These are phyloP conservation scores for Micronycteris hirsuta DNA, from an alignment of 2,113 vertebrate genomes.

Conservation along the genomic window DNA sequence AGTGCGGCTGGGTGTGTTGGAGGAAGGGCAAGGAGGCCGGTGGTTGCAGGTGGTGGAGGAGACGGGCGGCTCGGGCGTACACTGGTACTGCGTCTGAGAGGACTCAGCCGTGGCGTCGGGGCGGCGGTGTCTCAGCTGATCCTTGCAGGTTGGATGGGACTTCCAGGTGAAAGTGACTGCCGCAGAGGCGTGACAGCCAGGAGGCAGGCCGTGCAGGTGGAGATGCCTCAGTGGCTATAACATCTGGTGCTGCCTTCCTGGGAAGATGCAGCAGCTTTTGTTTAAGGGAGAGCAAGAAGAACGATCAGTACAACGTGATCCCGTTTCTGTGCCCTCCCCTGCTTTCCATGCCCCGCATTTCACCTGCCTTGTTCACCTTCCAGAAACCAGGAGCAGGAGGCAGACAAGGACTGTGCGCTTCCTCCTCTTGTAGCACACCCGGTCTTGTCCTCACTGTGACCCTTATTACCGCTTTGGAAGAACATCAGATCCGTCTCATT, in stretches of 20 bases:
- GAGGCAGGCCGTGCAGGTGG: not conserved
- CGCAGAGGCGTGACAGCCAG: not conserved
- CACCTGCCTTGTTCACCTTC: not conserved
- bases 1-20: not conserved
- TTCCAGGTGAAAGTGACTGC: not conserved
- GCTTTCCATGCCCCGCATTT: rapidly evolving
- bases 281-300: not conserved
- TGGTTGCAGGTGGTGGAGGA: not conserved
- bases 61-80: not conserved
- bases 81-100: not conserved
- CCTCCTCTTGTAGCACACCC: rapidly evolving
- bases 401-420: not conserved
- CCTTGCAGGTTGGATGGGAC: not conserved
- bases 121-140: rapidly evolving
- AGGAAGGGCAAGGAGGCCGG: not conserved
- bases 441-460: not conserved
- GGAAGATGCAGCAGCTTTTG: not conserved
- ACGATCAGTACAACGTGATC: not conserved
- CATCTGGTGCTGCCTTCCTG: not conserved
- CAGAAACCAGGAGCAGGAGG: not conserved
- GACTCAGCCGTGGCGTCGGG: not conserved
- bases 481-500: not conserved
- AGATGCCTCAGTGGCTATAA: not conserved
- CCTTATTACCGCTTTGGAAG: not conserved
- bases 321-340: not conserved